Base-by-base conservation (phyloP, 2,888 invertebrate genomes). In the Phyto melanocephala region DNA sequence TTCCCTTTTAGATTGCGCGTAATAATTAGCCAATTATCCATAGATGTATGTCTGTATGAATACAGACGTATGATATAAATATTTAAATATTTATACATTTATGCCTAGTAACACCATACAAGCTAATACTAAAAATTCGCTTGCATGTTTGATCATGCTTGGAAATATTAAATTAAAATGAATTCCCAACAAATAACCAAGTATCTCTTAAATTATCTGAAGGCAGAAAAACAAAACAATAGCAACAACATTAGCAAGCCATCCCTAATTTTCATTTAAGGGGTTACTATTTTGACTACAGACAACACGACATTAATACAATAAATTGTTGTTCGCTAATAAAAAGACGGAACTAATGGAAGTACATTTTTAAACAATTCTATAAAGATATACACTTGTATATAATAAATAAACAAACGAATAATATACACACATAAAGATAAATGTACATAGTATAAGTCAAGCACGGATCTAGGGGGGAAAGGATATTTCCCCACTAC, bases 71-170 rank as follows among this genome's bases (percentile, higher is more conserved):
- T 52, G n/a, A n/a, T n/a, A n/a, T n/a, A 28, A 6, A 56, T 13
- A 58, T 1, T 40, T 22, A n/a, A 60, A 33, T 8, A 24, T 50
- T 37, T 45, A 17, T n/a, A n/a, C n/a, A n/a, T n/a, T n/a, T 56
- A 67, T 58, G 37, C 56, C 24, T 37, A 33, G 33, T 28, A 40
- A 68, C 52, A 62, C n/a, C n/a, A 65, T 22, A 35, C 20, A 42
- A 47, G 37, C 33, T 13, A 62, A 40, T 54, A 37, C 15, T 33
- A 22, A 37, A 42, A 71, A 72, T 67, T 67, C 15, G 50, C 52
- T 11, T 78, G 78, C 81, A 81, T 70, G 81, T 74, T 75, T 78
- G 42, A 81, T 68, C 81, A 78, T 68, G 81, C 75, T 70, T 63
- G 42, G 20, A 71, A 71, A 52, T 63, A 52, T 81, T 81, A 47